Evolutionary conservation across 2,888 invertebrate species (phyloP), one percentile per base, ranked within the genome.

Genomic region (Ceramica pisi): DNA sequence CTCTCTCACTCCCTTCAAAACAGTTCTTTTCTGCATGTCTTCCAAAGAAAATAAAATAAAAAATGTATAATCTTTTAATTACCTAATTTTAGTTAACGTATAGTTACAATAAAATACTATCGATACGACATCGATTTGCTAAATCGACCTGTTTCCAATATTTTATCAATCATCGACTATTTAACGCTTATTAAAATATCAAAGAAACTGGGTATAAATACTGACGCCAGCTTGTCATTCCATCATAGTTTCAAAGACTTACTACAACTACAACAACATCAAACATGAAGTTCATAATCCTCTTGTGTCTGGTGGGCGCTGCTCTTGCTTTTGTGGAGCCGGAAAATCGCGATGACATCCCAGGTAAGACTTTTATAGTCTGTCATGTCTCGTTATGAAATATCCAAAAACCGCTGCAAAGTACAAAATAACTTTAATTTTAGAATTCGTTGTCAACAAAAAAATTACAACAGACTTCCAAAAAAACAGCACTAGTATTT

Each of bases 111-210:
- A 31, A 31, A 31, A 5, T 31, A 31, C 2, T 31, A 31, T 31
- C 2, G 31, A 31, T 6, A 5, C 6, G 9, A 31, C 31, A 61
- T 23, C 23, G 23, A 55, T 46, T 44, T 23, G n/a, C n/a, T 12
- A 26, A 55, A 53, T 68, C 46, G 23, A 69, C 69, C 44, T 35
- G 23, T 16, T 68, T n/a, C 44, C 14, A 6, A 35, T 68, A 26
- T 12, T 7, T 69, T 26, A 46, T 55, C 23, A 69, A 67, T 19
- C 2, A 19, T 21, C 4, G 2, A n/a, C 8, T 12, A 46, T 16
- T 44, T 31, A 16, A 12, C 26, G 26, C 26, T 21, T n/a, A 23
- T 23, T 44, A 67, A 8, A n/a, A 9, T 38, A 38, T 10, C 12
- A 41, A 50, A 21, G 6, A 21, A 66, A 50, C n/a, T 16, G 9